These are phyloP conservation scores for Trichoplusia ni DNA, from an alignment of 1,140 invertebrate genomes.

Conservation along the genomic window DNA sequence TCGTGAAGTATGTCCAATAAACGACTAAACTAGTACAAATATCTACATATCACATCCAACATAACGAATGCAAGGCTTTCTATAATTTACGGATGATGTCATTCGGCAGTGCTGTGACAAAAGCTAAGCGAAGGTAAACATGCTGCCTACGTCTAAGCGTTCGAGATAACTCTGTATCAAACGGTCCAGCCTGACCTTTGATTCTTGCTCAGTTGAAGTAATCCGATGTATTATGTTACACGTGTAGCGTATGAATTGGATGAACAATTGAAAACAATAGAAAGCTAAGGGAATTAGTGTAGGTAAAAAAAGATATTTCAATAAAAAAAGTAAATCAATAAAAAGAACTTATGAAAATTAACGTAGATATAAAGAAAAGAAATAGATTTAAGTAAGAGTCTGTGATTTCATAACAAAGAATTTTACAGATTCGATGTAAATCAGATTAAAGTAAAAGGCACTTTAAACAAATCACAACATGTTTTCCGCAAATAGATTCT, in stretches of 20 bases:
- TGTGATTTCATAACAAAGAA: too few species aligned
- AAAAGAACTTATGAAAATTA: too few species aligned
- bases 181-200: constrained; percentile 7
- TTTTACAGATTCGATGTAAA: too few species aligned
- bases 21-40: background rate
- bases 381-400: too few species aligned
- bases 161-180: constrained; percentile 1
- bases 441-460: too few species aligned
- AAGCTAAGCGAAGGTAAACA: background rate
- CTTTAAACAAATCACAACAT: too few species aligned
- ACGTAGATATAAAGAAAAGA: too few species aligned
- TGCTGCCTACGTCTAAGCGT: background rate
- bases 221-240: constrained; percentile 9
- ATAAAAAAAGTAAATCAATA: too few species aligned
- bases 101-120: background rate
- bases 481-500: too few species aligned
- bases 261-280: background rate
- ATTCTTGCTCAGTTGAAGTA: background rate
- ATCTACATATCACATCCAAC: background rate
- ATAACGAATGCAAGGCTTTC: background rate
- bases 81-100: constrained; percentile 1
- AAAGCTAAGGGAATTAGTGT: too few species aligned
- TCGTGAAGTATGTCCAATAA: too few species aligned
- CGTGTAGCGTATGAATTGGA: background rate
- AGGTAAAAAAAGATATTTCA: too few species aligned